phyloP scores from a whole-genome alignment of 1,140 invertebrate genomes.

The Diorhabda carinulata region DNA sequence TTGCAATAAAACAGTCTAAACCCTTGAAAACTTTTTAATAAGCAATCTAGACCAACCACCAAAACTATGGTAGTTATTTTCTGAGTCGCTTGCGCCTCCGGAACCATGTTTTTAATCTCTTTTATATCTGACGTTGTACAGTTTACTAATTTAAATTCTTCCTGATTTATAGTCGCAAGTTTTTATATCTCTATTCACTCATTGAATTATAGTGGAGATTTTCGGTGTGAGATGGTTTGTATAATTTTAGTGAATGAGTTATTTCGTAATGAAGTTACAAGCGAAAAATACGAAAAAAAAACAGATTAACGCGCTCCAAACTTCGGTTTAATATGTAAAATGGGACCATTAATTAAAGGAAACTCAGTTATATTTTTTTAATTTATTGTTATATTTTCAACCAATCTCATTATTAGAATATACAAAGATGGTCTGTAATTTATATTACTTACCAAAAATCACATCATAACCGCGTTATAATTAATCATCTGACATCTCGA shows the following conservation, averaged over 20 bases:
- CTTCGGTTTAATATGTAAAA: background rate
- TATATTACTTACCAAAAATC: no score
- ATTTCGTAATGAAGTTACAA: slow-evolving; percentile 2
- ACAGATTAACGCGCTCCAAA: background rate
- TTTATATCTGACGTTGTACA: slow-evolving; percentile 19
- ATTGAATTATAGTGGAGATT: slow-evolving; percentile 7
- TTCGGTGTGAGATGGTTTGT: background rate
- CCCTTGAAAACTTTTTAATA: slow-evolving; percentile 22
- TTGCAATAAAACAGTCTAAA: slow-evolving; percentile 18
- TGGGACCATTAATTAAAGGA: background rate
- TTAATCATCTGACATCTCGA: no score
- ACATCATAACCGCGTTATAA: no score
- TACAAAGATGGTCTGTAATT: no score
- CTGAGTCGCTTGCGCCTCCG: slow-evolving; percentile 16
- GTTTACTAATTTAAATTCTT: slow-evolving; percentile 20
- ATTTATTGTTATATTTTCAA: background rate
- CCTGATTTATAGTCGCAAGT: slow-evolving; percentile 11
- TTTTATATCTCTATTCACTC: slow-evolving; percentile 9
- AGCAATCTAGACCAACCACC: slow-evolving; percentile 19
- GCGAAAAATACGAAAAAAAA: background rate
- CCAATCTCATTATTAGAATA: background rate
- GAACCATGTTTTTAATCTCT: slow-evolving; percentile 21
- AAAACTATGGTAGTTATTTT: slow-evolving; percentile 21
- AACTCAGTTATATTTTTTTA: background rate
- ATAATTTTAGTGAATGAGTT: background rate